Conservation (phyloP, 2,113 vertebrate species). For the Empidonax alnorum region DNA sequence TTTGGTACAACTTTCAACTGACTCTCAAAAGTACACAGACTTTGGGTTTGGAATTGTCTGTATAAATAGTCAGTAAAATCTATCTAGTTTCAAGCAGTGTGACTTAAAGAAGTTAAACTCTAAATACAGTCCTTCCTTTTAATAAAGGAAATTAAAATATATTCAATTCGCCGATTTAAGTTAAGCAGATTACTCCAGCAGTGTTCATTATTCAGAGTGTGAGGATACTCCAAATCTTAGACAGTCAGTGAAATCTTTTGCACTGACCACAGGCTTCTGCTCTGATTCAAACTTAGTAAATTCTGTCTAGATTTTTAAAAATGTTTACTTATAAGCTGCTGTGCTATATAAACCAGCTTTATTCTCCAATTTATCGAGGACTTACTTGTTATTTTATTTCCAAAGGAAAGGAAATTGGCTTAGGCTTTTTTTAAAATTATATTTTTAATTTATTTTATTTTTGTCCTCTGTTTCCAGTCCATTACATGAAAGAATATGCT, state of each 20-base stretch:
- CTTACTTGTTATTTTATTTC: not conserved
- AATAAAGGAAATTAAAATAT: not conserved
- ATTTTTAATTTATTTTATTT: not conserved
- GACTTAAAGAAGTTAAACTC: not conserved
- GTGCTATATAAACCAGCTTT: not conserved
- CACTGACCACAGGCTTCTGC: not conserved
- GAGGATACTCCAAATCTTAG: not conserved
- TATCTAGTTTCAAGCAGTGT: not conserved
- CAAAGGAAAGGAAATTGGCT: not conserved
- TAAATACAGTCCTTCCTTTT: not conserved
- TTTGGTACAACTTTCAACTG: not conserved
- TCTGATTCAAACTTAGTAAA: not conserved
- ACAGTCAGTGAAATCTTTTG: not conserved
- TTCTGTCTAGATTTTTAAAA: not conserved
- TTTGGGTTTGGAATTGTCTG: not conserved
- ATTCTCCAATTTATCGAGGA: not conserved
- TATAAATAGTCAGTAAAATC: conserved; percentile 4
- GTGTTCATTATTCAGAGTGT: not conserved
- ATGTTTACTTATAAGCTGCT: not conserved
- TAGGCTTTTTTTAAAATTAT: not conserved
- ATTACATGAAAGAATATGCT: not conserved
- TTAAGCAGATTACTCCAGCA: not conserved
- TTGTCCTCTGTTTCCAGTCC: not conserved
- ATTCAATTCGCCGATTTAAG: not conserved
- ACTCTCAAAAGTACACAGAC: not conserved